These are phyloP conservation scores for Orthonychiurus folsomi DNA, from an alignment of 2,888 invertebrate species.

Conservation along the genomic window DNA sequence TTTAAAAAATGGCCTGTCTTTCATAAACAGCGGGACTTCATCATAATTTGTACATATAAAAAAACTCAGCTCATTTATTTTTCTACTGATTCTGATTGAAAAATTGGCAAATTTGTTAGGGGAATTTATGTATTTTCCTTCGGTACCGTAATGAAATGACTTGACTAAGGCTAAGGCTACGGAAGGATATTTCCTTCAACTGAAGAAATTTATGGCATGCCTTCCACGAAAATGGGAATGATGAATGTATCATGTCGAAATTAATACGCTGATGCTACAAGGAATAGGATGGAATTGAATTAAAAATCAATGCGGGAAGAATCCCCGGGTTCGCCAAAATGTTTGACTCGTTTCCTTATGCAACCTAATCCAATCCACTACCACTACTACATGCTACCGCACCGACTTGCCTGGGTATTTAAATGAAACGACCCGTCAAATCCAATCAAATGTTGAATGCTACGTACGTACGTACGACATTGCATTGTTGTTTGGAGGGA, in stretches of 20 bases:
- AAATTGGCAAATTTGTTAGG: neutral
- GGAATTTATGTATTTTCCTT: neutral
- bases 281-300: neutral
- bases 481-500: neutral
- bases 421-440: slow-evolving; percentile 1
- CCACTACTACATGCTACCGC: neutral
- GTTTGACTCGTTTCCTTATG: neutral
- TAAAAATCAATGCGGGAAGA: neutral
- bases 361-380: neutral
- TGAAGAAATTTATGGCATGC: neutral
- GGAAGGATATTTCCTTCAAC: neutral
- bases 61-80: neutral
- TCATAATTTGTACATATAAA: neutral
- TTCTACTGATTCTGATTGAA: neutral
- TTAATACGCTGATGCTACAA: neutral
- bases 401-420: neutral
- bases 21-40: neutral
- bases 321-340: too few species aligned
- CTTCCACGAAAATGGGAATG: neutral
- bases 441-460: neutral
- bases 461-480: neutral
- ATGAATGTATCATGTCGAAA: slow-evolving; percentile 1
- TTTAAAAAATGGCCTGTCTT: neutral
- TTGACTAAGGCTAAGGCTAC: neutral
- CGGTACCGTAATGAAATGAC: neutral